These are phyloP conservation scores for Panthera leo DNA, from an alignment of 2,113 vertebrate species.

Conservation along the genomic window DNA sequence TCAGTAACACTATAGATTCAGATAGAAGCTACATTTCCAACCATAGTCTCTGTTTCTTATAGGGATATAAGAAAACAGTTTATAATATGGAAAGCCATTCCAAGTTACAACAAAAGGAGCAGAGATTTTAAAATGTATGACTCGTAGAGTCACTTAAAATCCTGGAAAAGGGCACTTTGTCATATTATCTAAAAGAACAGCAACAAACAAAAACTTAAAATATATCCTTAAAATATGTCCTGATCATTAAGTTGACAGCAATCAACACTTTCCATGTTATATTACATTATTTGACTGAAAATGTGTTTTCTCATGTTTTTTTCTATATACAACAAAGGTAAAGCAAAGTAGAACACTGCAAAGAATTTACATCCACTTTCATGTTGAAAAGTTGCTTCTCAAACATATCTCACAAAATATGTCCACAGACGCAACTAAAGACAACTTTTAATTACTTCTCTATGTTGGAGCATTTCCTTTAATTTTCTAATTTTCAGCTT, in stretches of 20 bases:
- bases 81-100: constrained; percentile 31
- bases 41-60: neutral
- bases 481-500: neutral
- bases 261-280: neutral
- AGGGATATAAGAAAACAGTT: constrained; percentile 4
- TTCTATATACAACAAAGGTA: neutral
- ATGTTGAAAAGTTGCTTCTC: constrained; percentile 27
- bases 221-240: neutral
- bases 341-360: neutral
- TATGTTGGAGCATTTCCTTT: neutral
- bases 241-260: constrained; percentile 14
- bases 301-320: constrained; percentile 5
- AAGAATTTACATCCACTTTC: neutral
- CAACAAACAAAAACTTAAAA: neutral
- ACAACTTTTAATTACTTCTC: neutral
- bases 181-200: neutral
- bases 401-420: constrained; percentile 7
- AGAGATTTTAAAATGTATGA: constrained; percentile 39
- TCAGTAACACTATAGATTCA: neutral
- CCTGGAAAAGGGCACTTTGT: neutral
- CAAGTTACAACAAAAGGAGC: constrained; percentile 18
- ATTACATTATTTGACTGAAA: constrained; percentile 33
- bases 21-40: neutral
- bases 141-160: neutral
- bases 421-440: neutral